Evolutionary conservation across 35 echinoderm and acorn worm genomes (phyloP), one percentile per base, ranked within the genome.

Genomic region (Eucidaris tribuloides): DNA sequence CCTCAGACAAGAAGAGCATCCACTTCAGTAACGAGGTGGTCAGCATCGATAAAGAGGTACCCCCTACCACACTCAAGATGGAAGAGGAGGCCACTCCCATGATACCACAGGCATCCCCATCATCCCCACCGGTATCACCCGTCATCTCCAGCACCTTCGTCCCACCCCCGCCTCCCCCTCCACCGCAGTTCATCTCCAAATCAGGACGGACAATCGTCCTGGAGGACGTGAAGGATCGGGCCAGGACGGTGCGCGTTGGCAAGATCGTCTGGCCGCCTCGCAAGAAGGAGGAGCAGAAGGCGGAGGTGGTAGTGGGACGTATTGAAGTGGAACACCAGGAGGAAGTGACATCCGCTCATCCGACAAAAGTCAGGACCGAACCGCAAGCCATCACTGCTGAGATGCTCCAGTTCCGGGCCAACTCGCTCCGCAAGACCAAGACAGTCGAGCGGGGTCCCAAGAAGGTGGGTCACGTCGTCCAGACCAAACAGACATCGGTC

Each of bases 261-360:
- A 60, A 63, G 22, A 77, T 88, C 7, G 85, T 88, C 9, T 88
- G 85, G 85, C 85, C 85, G 7, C 85, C 85, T 7, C 36, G 85
- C 22, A 79, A 52, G 37, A 45, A 29, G 41, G 82, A 71, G 20
- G 82, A 40, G 39, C 62, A 22, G 23, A 70, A 71, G 20, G 34
- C 38, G 44, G 68, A 74, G 23, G 68, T 74, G 29, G 3, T 20
- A 24, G 68, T 74, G 1, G 68, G 68, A 19, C 68, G 68, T 17
- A 33, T 74, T 6, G 34, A 74, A 40, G 34, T 74, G 37, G 68
- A 74, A 24, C 68, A 74, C 35, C 68, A 74, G 30, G 34, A 43
- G 68, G 68, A 38, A 36, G 5, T 5, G 6, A 1, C 37, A 25
- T 40, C 38, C 24, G 24, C 33, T 14, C 68, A 2, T 18, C 41